phyloP scores from a whole-genome alignment of 92 coral and sea anemone genomes.

The Bergia puertoricense region DNA sequence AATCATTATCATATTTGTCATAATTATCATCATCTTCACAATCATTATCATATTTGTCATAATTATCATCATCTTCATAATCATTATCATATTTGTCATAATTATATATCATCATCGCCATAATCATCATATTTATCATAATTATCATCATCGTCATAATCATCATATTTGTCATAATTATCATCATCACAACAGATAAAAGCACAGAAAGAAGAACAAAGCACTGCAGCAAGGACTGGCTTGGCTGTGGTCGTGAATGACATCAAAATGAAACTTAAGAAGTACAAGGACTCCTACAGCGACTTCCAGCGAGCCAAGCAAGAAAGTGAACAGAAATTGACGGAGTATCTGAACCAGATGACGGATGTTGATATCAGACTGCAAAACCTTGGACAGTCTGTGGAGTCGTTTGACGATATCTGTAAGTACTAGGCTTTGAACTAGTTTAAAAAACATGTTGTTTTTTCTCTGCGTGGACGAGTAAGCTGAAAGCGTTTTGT shows the following conservation, averaged over 20 bases:
- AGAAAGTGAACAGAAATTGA: constrained; percentile 63
- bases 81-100: not conserved
- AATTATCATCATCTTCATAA: not conserved
- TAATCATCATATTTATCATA: no score
- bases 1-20: no score
- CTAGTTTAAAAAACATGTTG: no score
- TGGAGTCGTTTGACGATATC: constrained; percentile 80
- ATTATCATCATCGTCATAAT: no score
- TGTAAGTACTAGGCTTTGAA: constrained; percentile 53
- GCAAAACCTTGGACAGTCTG: constrained; percentile 69
- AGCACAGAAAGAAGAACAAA: constrained; percentile 58
- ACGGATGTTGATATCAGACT: constrained; percentile 62
- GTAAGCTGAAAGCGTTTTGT: no score
- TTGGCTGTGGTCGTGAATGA: constrained; percentile 63
- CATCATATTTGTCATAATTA: not conserved
- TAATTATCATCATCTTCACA: no score
- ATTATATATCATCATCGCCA: no score
- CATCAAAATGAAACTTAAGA: constrained; percentile 56
- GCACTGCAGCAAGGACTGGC: constrained; percentile 59
- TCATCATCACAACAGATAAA: constrained; percentile 50
- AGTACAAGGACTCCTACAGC: constrained; percentile 56
- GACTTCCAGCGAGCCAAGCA: constrained; percentile 61
- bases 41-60: no score
- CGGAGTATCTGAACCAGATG: constrained; percentile 57
- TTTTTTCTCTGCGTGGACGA: no score